Conservation (phyloP, 2,797 vertebrate species). For the Hypotaenidia philippensis region DNA sequence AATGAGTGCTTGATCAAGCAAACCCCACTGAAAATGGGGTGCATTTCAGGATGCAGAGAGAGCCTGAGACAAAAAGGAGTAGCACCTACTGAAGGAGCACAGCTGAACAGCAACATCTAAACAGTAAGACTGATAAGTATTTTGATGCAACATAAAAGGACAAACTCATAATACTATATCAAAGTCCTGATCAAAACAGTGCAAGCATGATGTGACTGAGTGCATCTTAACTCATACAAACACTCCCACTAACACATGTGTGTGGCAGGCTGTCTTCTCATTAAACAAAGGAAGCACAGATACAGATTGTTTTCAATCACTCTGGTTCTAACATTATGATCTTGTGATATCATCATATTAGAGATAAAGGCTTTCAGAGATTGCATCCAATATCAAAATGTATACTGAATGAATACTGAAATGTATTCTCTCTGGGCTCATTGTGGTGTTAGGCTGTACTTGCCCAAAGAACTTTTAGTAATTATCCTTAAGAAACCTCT, state of each 20-base stretch:
- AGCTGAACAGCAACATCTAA: not conserved
- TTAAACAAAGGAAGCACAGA: not conserved
- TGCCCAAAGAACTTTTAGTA: not conserved
- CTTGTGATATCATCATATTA: not conserved
- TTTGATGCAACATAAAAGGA: not conserved
- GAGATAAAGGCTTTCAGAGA: not conserved
- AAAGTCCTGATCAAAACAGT: not conserved
- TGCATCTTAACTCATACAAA: no score
- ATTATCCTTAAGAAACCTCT: not conserved
- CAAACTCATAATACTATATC: not conserved
- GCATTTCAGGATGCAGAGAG: no score
- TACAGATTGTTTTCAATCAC: not conserved
- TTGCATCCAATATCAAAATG: not conserved
- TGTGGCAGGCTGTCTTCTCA: not conserved
- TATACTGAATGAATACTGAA: not conserved
- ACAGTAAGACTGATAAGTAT: not conserved
- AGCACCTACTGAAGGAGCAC: not conserved
- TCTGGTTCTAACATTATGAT: not conserved
- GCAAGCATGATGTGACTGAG: not conserved
- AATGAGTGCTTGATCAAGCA: not conserved
- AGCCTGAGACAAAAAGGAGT: not conserved
- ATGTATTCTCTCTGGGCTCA: not conserved
- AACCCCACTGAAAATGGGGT: not conserved
- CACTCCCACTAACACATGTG: not conserved
- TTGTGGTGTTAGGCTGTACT: not conserved